phyloP scores from a whole-genome alignment of 1,140 invertebrate species.

The Drepana arcuata region DNA sequence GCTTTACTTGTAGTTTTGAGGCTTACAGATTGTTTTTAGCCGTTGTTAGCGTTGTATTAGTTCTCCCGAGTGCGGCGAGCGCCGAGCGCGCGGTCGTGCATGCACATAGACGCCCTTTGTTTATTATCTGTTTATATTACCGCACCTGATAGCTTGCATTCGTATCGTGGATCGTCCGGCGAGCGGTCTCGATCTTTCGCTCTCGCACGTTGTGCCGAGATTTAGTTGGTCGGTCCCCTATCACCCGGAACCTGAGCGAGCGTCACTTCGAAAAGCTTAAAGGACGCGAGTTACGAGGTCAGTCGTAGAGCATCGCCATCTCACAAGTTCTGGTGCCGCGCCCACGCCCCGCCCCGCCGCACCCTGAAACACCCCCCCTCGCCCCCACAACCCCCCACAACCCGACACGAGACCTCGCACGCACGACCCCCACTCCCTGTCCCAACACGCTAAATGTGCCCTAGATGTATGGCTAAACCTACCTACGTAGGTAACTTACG shows the following conservation, averaged over 20 bases:
- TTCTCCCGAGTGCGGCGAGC: constrained; percentile 67
- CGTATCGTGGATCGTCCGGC: constrained; percentile 62
- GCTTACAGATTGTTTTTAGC: constrained; percentile 72
- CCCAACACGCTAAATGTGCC: too few relatives aligned
- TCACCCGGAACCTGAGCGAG: constrained; percentile 44
- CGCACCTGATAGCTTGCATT: constrained; percentile 68
- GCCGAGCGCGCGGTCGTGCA: constrained; percentile 61
- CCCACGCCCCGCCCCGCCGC: constrained; percentile 6
- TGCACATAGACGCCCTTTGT: constrained; percentile 67
- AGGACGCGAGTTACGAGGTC: constrained; percentile 53
- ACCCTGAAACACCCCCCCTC: not conserved
- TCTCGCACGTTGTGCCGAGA: constrained; percentile 39
- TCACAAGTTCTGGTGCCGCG: constrained; percentile 65
- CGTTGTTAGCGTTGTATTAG: constrained; percentile 73
- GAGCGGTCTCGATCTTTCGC: constrained; percentile 52
- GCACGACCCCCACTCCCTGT: constrained; percentile 10
- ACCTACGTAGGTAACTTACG: too few relatives aligned
- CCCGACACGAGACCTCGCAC: constrained; percentile 5
- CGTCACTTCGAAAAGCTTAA: constrained; percentile 31
- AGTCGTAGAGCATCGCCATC: constrained; percentile 67
- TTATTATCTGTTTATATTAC: constrained; percentile 62
- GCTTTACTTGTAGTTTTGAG: constrained; percentile 76
- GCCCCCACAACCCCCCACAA: constrained; percentile 2
- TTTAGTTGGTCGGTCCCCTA: constrained; percentile 38
- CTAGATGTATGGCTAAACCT: too few relatives aligned